Base-by-base conservation (phyloP, 2,888 invertebrate species). In the Busseola fusca region DNA sequence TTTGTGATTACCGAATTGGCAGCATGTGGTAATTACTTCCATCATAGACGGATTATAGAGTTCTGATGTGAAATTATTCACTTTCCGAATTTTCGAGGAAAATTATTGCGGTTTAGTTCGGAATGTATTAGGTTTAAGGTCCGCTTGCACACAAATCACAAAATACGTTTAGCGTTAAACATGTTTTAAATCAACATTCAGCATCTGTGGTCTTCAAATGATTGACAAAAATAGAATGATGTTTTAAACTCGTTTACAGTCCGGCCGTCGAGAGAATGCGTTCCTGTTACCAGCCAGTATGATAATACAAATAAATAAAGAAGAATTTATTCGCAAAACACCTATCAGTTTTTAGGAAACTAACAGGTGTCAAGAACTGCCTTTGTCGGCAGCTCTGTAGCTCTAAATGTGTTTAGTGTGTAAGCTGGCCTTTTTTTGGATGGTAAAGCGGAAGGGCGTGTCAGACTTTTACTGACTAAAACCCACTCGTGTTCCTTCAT, bases 1-100 rank as follows among this genome's bases (percentile, higher is more conserved):
- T 88, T 88, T 86, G 30, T 80, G 54, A 87, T 86, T 81, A 83
- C 82, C 71, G 78, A 89, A 88, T 87, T 81, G 82, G 79, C 83
- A 76, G 83, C 84, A 80, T 75, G 71, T 68, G 78, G 76, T 86
- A 85, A 85, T 85, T 83, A 81, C 82, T 84, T 85, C 77, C 72
- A 84, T 81, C 70, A 68, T 60, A 67, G 59, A 56, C 64, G 63
- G 42, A 76, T 80, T 57, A 62, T 64, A 34, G 57, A 64, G 40
- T 52, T 60, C n/a, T 30, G 50, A 40, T 57, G 56, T 9, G 30
- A 54, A 78, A 59, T 63, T 42, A 30, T 67, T 56, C 14, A 37
- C n/a, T 59, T 25, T 42, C 0, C 12, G 4, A 40, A 56, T 14
- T 60, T 50, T 40, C 34, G 1, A n/a, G 25, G 59, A 21, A 37